Conservation (phyloP, 2,113 vertebrate species). For the Sarotherodon lohbergeri region DNA sequence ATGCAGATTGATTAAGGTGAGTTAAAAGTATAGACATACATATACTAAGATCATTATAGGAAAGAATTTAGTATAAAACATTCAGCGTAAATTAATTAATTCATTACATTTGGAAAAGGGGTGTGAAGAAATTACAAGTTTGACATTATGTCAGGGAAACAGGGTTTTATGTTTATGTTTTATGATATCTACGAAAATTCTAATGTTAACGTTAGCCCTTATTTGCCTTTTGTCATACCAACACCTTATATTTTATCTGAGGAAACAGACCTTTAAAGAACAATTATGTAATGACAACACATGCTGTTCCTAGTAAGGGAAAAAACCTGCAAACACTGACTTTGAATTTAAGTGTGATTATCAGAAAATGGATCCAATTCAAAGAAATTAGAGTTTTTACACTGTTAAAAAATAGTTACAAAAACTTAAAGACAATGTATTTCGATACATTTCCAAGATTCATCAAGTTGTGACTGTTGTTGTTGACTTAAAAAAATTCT, state of each 20-base stretch:
- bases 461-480: neutral
- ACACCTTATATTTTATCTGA: neutral
- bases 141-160: neutral
- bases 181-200: neutral
- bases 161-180: neutral
- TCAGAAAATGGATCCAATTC: neutral
- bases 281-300: neutral
- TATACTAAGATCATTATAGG: neutral
- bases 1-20: neutral
- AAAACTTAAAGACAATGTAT: neutral
- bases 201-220: neutral
- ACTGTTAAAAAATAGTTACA: neutral
- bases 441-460: neutral
- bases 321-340: neutral
- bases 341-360: neutral
- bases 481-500: neutral
- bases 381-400: neutral
- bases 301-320: neutral
- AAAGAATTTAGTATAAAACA: neutral
- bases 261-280: neutral
- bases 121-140: neutral
- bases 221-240: neutral
- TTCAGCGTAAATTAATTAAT: accelerated
- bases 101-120: neutral
- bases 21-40: neutral